Base-by-base conservation (phyloP, 2,113 vertebrate species). In the Theristicus caerulescens region DNA sequence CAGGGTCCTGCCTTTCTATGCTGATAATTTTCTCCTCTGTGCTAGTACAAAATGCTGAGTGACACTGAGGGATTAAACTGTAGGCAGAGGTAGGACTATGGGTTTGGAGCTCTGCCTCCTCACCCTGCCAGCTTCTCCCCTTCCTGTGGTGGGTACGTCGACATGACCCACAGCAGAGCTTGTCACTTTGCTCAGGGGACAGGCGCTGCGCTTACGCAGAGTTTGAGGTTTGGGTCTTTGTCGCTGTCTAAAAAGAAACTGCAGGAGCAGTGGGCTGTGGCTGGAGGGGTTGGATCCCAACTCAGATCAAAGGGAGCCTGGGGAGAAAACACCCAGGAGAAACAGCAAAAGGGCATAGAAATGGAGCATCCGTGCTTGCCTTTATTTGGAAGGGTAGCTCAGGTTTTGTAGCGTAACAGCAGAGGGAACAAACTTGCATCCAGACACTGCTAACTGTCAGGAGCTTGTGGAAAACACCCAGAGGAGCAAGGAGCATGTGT, bases 401-500 rank as follows among this genome's bases (percentile, higher is more conserved):
- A 65, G 77, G 77, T 70, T 82, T 82, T 85, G 88, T 38, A 61
- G 76, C 2, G 5, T 82, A 70, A 71, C 42, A 84, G 82, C 1
- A 1, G 24, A 79, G 72, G 82, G 58, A 88, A 78, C 32, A 42
- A 88, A 70, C 31, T 49, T 1, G 0, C 65, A 61, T 88, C 89
- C 57, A 80, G 70, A 52, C 4, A 3, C 74, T 55, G 62, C 20
- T 36, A 88, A 86, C 54, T 16, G 9, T 57, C 76, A 58, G 88
- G 80, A 86, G 64, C 97, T 97, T 91, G 98, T 98, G 98, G 98
- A 98, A 96, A 98, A 96, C 96, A 98, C 96, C 97, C 97, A 96
- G 94, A 97, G 97, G 97, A 93, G 32, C 7, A 57, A 97, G 95
- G 73, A 73, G 83, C 24, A 14, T 82, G 57, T 90, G 88, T 82